Conservation (phyloP, 2,113 vertebrate genomes). For the Aptenodytes forsteri region DNA sequence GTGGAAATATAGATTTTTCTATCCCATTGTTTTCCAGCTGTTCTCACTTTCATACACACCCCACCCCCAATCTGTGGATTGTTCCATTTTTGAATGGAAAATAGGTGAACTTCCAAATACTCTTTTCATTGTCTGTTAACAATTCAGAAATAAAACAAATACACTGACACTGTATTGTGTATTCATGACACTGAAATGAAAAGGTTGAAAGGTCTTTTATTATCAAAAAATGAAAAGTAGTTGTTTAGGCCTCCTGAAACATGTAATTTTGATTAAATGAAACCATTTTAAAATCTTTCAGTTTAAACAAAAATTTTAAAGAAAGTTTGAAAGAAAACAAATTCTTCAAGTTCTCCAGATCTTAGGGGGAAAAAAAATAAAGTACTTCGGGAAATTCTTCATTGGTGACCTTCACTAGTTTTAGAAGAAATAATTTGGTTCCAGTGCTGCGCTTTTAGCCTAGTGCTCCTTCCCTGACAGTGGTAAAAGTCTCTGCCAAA, state of each 20-base stretch:
- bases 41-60: neutral
- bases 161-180: neutral
- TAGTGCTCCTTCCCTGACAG: neutral
- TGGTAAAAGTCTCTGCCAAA: neutral
- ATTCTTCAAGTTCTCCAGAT: neutral
- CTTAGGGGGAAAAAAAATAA: neutral
- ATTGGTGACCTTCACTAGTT: neutral
- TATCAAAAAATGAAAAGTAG: neutral
- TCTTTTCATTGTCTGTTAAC: neutral
- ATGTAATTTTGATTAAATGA: neutral
- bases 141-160: neutral
- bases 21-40: neutral
- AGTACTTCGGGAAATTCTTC: neutral
- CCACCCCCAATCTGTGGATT: neutral
- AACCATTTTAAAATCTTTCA: neutral
- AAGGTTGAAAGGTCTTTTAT: neutral
- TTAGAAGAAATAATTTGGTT: neutral
- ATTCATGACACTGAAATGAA: neutral
- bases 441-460: neutral
- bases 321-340: neutral
- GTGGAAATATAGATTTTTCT: neutral
- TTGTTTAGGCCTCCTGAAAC: neutral
- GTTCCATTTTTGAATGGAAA: neutral
- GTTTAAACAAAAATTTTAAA: neutral
- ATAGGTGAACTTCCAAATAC: neutral